phyloP scores from a whole-genome alignment of 2,888 invertebrate genomes.

The Chloroclystis v-ata region DNA sequence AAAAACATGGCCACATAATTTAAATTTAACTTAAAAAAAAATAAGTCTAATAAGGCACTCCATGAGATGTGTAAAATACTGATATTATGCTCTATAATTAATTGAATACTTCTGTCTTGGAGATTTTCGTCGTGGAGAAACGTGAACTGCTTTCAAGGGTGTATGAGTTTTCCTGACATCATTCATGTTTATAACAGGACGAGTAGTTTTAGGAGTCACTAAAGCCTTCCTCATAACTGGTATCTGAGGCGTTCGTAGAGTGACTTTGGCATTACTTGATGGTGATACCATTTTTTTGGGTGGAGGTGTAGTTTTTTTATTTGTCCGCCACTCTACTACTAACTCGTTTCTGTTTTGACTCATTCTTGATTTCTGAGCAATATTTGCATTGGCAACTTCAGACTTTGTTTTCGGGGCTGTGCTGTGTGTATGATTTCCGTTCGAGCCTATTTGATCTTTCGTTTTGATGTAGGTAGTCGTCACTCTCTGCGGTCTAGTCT shows the following conservation, averaged over 20 bases:
- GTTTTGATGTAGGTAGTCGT: slow-evolving; percentile 48
- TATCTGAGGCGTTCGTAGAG: slow-evolving; percentile 52
- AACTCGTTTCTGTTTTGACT: slow-evolving; percentile 45
- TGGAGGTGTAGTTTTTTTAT: slow-evolving; percentile 52
- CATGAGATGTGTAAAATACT: slow-evolving; percentile 22
- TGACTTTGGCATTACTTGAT: slow-evolving; percentile 27
- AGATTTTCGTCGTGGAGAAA: slow-evolving; percentile 65
- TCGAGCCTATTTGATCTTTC: slow-evolving; percentile 38
- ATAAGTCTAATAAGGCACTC: slow-evolving; percentile 26
- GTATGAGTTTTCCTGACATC: slow-evolving; percentile 75
- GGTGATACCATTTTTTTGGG: slow-evolving; percentile 57
- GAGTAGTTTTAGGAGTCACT: slow-evolving; percentile 74
- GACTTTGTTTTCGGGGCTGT: slow-evolving; percentile 36
- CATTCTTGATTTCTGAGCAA: slow-evolving; percentile 33
- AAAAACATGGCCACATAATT: slow-evolving; percentile 57
- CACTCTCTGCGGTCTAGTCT: slow-evolving; percentile 44
- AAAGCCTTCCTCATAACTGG: slow-evolving; percentile 81
- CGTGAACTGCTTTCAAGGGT: slow-evolving; percentile 75
- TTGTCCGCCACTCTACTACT: slow-evolving; percentile 39
- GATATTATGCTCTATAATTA: slow-evolving; percentile 15
- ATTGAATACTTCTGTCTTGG: slow-evolving; percentile 55
- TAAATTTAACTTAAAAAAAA: slow-evolving; percentile 33
- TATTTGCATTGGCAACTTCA: slow-evolving; percentile 23
- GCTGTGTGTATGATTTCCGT: slow-evolving; percentile 35
- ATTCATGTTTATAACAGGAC: slow-evolving; percentile 60